Evolutionary conservation across 2,113 vertebrate species (phyloP), one percentile per base, ranked within the genome.

Genomic region (Origma solitaria): DNA sequence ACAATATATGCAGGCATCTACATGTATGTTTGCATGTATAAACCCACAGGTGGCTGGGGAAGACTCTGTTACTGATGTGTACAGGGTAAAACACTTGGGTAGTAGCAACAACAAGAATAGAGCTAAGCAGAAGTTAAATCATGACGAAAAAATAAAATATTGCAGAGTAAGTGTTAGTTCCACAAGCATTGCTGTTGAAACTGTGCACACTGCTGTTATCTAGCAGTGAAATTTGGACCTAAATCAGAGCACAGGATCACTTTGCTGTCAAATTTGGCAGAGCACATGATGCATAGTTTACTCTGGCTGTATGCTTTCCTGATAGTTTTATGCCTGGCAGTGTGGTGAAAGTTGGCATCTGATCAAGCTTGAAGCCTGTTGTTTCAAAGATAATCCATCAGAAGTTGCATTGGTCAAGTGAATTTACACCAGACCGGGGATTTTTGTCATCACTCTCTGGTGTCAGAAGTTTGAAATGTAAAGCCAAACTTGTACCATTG

Each of bases 211-310:
- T 79, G 40, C 18, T 80, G 71, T 78, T 92, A 84, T 69, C 83
- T 86, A 92, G 56, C 27, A 68, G 49, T 57, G 54, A 91, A 94
- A 58, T 73, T 66, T 93, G 88, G 76, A 77, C 38, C 45, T 47
- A 58, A 91, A 73, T 86, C 61, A 73, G 42, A 33, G 50, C 50
- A 86, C 15, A 35, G 23, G 37, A 53, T 65, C 66, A 33, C 25
- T 93, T 77, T 94, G 62, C 75, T 80, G 79, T 86, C 79, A 73
- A 58, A 70, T 90, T 81, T 93, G 82, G 62, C 71, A 78, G 51
- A 83, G 38, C 18, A 38, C 15, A 14, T 33, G 42, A 69, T 71
- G 33, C 4, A 60, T 64, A 84, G 47, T 82, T 95, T 92, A 71
- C 16, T 75, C 78, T 95, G 89, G 83, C 89, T 75, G 4, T 62